Evolutionary conservation across 2,797 vertebrate species (phyloP).

Genomic region (Dipus sagitta): DNA sequence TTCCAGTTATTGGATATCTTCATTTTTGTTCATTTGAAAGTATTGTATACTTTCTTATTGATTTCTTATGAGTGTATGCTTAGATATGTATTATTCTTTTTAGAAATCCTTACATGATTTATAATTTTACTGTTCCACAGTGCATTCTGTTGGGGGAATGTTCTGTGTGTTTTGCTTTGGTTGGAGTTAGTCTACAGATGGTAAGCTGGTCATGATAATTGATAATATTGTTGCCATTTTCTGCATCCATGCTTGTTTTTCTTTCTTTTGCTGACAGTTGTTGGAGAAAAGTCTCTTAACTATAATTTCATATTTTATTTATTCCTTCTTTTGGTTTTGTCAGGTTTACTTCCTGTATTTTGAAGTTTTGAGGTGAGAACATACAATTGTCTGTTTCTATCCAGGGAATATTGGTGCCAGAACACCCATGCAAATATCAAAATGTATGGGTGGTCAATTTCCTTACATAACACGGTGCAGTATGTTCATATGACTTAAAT

Average conservation of each 20-base stretch:
- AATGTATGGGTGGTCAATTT: background rate
- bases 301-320: conserved; percentile 29
- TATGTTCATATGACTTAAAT: background rate
- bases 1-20: background rate
- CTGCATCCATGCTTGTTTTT: background rate
- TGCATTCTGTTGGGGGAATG: background rate
- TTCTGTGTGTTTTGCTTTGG: background rate
- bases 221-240: background rate
- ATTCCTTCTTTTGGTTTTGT: conserved; percentile 8
- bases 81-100: background rate
- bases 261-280: background rate
- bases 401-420: background rate
- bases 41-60: background rate
- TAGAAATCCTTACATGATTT: background rate
- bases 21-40: background rate
- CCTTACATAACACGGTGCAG: background rate
- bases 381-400: background rate
- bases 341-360: conserved; percentile 25
- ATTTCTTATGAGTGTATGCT: conserved; percentile 32
- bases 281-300: background rate
- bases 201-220: background rate
- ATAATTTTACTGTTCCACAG: conserved; percentile 11
- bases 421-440: background rate
- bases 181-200: background rate
- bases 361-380: background rate